Evolutionary conservation across 2,888 invertebrate species (phyloP).

Genomic region (Rhamnusium bicolor): DNA sequence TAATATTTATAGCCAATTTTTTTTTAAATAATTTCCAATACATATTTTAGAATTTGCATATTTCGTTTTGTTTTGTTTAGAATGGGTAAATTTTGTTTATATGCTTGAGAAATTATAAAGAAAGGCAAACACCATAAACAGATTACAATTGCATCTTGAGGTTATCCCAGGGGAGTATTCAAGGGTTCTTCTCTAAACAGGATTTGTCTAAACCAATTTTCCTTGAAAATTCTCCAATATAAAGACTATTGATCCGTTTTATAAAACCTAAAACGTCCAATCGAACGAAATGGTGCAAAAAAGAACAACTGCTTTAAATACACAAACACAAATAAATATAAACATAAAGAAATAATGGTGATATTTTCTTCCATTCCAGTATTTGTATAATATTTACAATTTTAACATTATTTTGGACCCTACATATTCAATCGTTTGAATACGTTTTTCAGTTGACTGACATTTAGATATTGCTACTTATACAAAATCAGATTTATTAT

Average conservation of each 20-base stretch:
- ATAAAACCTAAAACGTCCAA: not conserved
- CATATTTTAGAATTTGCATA: too few relatives aligned
- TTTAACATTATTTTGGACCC: not conserved
- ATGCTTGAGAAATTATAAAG: not conserved
- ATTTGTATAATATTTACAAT: not conserved
- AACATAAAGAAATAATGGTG: not conserved
- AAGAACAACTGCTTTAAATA: not conserved
- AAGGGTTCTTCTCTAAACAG: not conserved
- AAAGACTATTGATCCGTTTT: not conserved
- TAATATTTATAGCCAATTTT: too few relatives aligned
- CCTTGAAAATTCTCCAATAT: not conserved
- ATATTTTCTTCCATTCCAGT: not conserved
- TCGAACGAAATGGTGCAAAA: not conserved
- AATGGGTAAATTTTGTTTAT: too few relatives aligned
- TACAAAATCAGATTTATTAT: not conserved
- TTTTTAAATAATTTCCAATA: too few relatives aligned
- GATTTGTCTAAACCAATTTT: slow-evolving; percentile 6
- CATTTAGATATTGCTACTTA: not conserved
- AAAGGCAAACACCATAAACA: not conserved
- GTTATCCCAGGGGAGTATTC: not conserved
- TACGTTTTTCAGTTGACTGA: not conserved
- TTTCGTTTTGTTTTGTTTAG: too few relatives aligned
- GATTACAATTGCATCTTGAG: not conserved
- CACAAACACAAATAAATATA: not conserved
- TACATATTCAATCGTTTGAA: not conserved